Evolutionary conservation across 2,113 vertebrate genomes (phyloP), one percentile per base, ranked within the genome.

Genomic region (Rattus rattus): DNA sequence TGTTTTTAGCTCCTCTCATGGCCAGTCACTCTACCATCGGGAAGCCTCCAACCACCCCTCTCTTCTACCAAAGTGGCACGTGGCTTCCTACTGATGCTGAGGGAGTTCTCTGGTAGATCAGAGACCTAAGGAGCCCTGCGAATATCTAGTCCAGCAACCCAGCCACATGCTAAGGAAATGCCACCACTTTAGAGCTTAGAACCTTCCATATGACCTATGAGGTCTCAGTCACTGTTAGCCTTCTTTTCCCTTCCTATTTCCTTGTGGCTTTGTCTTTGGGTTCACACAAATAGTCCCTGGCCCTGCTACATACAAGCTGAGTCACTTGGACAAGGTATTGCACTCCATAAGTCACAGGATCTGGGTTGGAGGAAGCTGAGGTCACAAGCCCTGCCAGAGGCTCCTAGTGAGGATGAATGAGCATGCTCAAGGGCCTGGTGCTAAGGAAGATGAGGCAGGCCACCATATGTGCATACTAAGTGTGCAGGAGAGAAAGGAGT

Each of bases 211-310:
- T 8, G 22, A 54, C 30, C 30, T 3, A 17, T 9, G 2, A 6
- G 16, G 11, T 13, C n/a, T 72, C 12, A 4, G 17, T 43, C 28
- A 0, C 19, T 11, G 1, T 26, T 9, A 5, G 9, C 14, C 67
- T 76, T 26, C 54, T 92, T 7, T 10, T 65, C 7, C 13, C 39
- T 4, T 47, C 16, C 11, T 24, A 73, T 56, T 14, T 11, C 33
- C 75, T 91, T 16, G 7, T 12, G 24, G 28, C 13, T 90, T 70
- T 43, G 43, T 90, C 20, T 70, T 94, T 39, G 20, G 59, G 92
- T 0, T 88, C 24, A 49, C 63, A 75, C 69, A 75, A 85, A 67
- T 47, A 85, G 83, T 14, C 39, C 28, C 26, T 33, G 36, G 24
- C 12, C 59, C 92, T 85, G 33, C 17, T 28, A 59, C n/a, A 77